Evolutionary conservation across 2,113 vertebrate species (phyloP).

Genomic region (Rostratula benghalensis): DNA sequence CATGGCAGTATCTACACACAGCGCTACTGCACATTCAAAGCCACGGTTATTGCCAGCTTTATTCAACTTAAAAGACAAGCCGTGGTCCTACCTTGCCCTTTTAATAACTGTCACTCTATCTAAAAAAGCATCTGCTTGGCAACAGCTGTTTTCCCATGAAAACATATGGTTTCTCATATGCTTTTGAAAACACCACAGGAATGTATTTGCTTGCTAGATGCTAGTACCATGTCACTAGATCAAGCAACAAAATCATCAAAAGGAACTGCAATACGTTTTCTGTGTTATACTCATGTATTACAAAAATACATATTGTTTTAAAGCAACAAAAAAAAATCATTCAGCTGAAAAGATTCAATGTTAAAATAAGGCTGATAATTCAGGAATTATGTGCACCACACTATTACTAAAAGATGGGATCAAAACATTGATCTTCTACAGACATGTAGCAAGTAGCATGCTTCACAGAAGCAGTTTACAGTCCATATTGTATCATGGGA

Average conservation of each 20-base stretch:
- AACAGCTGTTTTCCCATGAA: slow-evolving; percentile 60
- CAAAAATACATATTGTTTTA: background rate
- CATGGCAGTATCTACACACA: background rate
- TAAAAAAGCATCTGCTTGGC: slow-evolving; percentile 28
- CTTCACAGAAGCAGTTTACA: background rate
- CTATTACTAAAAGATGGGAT: background rate
- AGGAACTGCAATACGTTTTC: background rate
- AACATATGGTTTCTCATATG: slow-evolving; percentile 34
- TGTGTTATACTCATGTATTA: background rate
- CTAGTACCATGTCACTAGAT: background rate
- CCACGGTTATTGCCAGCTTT: background rate
- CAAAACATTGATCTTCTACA: background rate
- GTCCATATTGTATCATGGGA: background rate
- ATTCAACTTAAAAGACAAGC: slow-evolving; percentile 4
- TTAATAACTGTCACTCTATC: slow-evolving; percentile 25
- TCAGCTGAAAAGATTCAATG: background rate
- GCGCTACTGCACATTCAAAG: slow-evolving; percentile 9
- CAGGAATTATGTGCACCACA: background rate
- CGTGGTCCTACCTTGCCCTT: background rate
- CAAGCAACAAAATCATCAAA: background rate
- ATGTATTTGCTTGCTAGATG: background rate
- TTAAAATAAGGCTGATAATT: background rate
- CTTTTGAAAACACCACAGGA: slow-evolving; percentile 30
- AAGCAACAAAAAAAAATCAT: background rate
- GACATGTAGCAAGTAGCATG: background rate